Conservation (phyloP, 2,888 invertebrate species). For the Agrochola macilenta region DNA sequence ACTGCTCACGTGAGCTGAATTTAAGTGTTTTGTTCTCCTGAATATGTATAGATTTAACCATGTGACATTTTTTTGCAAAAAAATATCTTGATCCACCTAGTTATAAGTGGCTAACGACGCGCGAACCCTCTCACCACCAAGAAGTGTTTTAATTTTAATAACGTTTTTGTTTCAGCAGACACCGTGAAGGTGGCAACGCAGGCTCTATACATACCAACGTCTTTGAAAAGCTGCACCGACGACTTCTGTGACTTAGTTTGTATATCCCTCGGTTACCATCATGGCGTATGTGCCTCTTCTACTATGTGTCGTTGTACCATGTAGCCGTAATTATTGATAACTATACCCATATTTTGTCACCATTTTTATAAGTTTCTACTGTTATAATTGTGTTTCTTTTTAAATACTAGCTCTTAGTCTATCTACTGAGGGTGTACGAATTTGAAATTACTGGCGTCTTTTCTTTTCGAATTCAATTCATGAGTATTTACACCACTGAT, state of each 20-base stretch:
- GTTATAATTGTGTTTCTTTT: not conserved
- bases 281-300: conserved; percentile 44
- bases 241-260: conserved; percentile 25
- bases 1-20: too few relatives aligned
- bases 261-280: conserved; percentile 26
- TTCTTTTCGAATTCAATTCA: not conserved
- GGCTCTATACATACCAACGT: conserved; percentile 45
- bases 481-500: not conserved
- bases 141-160: not conserved
- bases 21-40: too few relatives aligned
- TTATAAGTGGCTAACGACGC: too few relatives aligned
- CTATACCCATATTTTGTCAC: not conserved
- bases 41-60: too few relatives aligned
- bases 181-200: conserved; percentile 15
- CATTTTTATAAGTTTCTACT: not conserved
- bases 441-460: not conserved
- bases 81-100: too few relatives aligned
- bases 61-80: too few relatives aligned
- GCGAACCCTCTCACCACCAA: too few relatives aligned
- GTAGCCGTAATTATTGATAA: conserved; percentile 5
- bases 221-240: conserved; percentile 36
- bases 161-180: conserved; percentile 44
- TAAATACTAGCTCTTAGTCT: conserved; percentile 1
- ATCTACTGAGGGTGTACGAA: not conserved
- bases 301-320: conserved; percentile 39